These are phyloP conservation scores for Chaitophorus viminalis DNA, from an alignment of 2,888 invertebrate species.

Conservation along the genomic window DNA sequence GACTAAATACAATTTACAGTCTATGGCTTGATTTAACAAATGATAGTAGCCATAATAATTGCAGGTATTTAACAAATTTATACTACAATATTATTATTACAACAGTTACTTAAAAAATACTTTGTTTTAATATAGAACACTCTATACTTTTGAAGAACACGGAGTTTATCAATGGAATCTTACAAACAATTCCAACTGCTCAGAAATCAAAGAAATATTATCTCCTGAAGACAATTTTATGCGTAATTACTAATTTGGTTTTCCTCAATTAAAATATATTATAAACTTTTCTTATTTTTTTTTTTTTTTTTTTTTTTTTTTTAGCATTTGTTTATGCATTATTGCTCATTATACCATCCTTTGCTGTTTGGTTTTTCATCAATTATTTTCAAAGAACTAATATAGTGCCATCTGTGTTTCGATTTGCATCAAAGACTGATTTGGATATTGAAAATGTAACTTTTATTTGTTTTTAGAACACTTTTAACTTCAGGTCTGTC, in stretches of 20 bases:
- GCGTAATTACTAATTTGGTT: conserved; percentile 66
- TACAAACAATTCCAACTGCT: conserved; percentile 65
- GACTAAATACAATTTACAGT: conserved; percentile 66
- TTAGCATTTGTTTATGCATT: conserved; percentile 57
- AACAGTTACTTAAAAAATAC: too few species aligned
- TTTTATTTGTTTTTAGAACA: conserved; percentile 21
- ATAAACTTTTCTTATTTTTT: not conserved
- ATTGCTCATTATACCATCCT: conserved; percentile 57
- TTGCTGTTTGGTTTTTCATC: conserved; percentile 59
- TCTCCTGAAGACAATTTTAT: conserved; percentile 67
- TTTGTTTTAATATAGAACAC: conserved; percentile 65
- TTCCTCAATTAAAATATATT: not conserved
- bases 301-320: conserved; percentile 18
- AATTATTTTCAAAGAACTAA: conserved; percentile 52
- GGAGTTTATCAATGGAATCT: conserved; percentile 68
- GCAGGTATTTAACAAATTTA: conserved; percentile 64
- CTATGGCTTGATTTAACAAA: conserved; percentile 66
- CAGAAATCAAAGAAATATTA: conserved; percentile 65
- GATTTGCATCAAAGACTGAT: conserved; percentile 57
- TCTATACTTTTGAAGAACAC: conserved; percentile 67
- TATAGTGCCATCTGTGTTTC: conserved; percentile 54
- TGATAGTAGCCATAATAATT: conserved; percentile 64
- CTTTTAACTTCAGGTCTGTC: not conserved
- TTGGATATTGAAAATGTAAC: conserved; percentile 59
- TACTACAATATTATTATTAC: not conserved